Conservation (phyloP, 1,140 invertebrate genomes). For the Venustaconcha ellipsiformis region DNA sequence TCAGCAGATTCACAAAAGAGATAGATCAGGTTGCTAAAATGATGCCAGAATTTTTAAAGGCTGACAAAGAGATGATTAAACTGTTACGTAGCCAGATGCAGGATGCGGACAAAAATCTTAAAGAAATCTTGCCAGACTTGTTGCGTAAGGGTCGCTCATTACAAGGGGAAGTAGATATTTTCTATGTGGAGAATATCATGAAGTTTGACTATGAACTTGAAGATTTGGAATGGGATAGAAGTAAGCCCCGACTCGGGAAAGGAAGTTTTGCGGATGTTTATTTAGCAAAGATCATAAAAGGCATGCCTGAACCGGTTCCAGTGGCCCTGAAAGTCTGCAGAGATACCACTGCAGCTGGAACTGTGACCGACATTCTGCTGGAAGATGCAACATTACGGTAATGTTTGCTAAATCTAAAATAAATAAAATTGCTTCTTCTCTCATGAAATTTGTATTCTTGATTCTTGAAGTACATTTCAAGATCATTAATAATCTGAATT, state of each 20-base stretch:
- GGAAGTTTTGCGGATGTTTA: conserved; percentile 20
- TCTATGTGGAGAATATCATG: conserved; percentile 28
- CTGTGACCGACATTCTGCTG: conserved; percentile 22
- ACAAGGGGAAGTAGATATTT: conserved; percentile 12
- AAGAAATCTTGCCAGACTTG: conserved; percentile 12
- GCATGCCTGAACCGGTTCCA: conserved; percentile 2
- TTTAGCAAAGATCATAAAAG: not conserved
- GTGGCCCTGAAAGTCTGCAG: conserved; percentile 24
- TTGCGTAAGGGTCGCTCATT: not conserved
- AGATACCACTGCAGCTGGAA: not conserved
- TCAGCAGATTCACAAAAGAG: conserved; percentile 29
- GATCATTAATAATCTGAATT: too few relatives aligned
- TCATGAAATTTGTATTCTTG: too few relatives aligned
- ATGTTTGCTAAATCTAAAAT: too few relatives aligned
- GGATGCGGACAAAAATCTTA: conserved; percentile 5
- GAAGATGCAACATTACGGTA: conserved; percentile 26
- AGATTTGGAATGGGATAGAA: conserved; percentile 15
- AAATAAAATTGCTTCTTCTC: too few relatives aligned
- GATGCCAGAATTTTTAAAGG: conserved; percentile 27
- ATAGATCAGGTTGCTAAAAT: conserved; percentile 22
- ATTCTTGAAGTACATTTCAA: too few relatives aligned
- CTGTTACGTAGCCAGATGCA: conserved; percentile 2
- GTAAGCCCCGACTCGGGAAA: conserved; percentile 4
- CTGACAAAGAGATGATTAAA: conserved; percentile 25
- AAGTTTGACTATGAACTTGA: conserved; percentile 21